These are phyloP conservation scores for Mycetomoellerius zeteki DNA, from an alignment of 1,140 invertebrate genomes.

Conservation along the genomic window DNA sequence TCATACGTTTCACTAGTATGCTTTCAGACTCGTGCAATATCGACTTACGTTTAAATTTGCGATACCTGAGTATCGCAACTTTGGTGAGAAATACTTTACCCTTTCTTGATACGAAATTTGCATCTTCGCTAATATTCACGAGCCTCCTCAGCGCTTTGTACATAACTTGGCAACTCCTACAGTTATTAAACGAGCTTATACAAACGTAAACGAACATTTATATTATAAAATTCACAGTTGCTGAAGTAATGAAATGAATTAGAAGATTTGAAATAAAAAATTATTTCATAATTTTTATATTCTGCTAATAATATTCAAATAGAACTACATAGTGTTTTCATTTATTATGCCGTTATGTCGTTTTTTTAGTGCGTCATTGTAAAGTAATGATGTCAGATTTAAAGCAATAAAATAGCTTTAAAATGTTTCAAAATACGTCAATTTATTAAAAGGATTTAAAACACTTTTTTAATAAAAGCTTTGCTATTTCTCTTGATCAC, in stretches of 20 bases:
- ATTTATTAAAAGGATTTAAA: conserved; percentile 12
- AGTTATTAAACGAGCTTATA: conserved; percentile 17
- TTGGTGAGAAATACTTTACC: background rate
- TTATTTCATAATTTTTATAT: conserved; percentile 12
- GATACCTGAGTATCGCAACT: background rate
- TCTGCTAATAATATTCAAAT: background rate
- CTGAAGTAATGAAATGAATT: conserved; percentile 18
- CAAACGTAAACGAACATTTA: conserved; percentile 20
- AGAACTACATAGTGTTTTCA: background rate
- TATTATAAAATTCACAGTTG: background rate
- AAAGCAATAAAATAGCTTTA: background rate
- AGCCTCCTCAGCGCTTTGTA: background rate
- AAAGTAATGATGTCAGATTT: background rate
- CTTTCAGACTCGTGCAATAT: background rate
- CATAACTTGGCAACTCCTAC: background rate
- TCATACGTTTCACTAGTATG: conserved; percentile 30
- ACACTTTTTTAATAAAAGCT: conserved; percentile 6
- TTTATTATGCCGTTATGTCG: background rate
- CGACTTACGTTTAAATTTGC: conserved; percentile 6
- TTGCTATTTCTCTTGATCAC: background rate
- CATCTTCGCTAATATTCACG: background rate
- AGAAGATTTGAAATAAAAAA: background rate
- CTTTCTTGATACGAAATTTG: conserved; percentile 26
- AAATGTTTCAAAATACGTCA: background rate
- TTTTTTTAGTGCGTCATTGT: background rate